Base-by-base conservation (phyloP, 2,797 vertebrate species). In the Vespertilio murinus region DNA sequence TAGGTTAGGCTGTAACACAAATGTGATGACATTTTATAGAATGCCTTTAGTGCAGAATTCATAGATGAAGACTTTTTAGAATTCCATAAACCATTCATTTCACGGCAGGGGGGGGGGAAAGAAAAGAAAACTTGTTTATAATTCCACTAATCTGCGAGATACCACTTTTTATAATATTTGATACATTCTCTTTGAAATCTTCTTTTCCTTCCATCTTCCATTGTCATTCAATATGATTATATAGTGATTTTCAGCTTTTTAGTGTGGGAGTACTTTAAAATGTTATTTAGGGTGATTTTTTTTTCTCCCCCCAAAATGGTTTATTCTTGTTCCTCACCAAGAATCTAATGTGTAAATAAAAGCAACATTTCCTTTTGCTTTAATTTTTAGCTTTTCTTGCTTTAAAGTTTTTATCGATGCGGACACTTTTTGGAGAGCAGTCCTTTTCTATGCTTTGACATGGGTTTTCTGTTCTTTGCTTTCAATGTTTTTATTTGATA, bases 1-100 rank as follows among this genome's bases (percentile, higher is more conserved):
- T 56, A 42, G 35, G 14, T 25, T 35, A 59, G 56, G 56, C 22
- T 71, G 56, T 70, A n/a, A 78, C 81, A 80, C n/a, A 82, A n/a
- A n/a, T 42, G 14, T 65, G 54, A 28, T 64, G n/a, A 75, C 17
- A 47, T 54, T 81, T 47, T 25, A 33, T 75, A 78, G 61, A 74
- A 49, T 75, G 40, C n/a, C 11, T 83, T 87, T 81, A 42, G 54
- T 88, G 56, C 47, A 81, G 45, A 89, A 61, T 86, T 56, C 56
- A 65, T n/a, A 83, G 54, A 49, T 69, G 71, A 75, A 88, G 74
- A 61, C 52, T 86, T 93, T 33, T 30, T 33, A 56, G 75, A 94
- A 92, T 90, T 91, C 38, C 69, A n/a, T 69, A 88, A 92, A 23
- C 59, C 56, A 70, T 33, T 90, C 74, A 61, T n/a, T 92, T 74